Percentiles rank a stretch among this genome's conserved stretches.
Evolutionary conservation across 23 tunicate genomes (phyloP).

Genomic region (Styela clava): DNA sequence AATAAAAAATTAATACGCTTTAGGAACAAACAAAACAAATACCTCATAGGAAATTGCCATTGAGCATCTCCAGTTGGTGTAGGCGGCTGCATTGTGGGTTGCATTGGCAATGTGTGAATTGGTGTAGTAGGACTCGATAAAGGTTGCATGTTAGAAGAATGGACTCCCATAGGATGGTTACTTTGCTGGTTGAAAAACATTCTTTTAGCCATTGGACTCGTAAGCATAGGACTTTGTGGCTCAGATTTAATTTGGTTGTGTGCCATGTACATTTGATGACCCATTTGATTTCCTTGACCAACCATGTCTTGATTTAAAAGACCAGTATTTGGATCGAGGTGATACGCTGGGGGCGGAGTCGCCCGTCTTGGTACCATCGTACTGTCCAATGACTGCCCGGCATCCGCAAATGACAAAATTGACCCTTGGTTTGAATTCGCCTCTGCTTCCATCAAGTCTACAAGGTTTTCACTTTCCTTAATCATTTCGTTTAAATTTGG

Average conservation of each 20-base stretch:
- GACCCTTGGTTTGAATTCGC: conserved; percentile 17
- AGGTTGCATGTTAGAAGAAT: not conserved
- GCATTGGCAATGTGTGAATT: conserved; percentile 16
- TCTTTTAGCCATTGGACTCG: conserved; percentile 26
- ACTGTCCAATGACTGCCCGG: not conserved
- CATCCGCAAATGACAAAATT: conserved; percentile 2
- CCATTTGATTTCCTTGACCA: not conserved
- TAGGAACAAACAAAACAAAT: no score
- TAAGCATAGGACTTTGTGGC: conserved; percentile 28
- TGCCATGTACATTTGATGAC: conserved; percentile 7
- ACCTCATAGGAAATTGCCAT: conserved; percentile 33
- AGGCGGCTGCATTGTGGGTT: conserved; percentile 15
- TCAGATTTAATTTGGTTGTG: conserved; percentile 14
- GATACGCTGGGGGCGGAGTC: conserved; percentile 89
- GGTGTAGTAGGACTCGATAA: conserved; percentile 26
- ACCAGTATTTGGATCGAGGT: conserved; percentile 18
- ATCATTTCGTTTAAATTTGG: conserved; percentile 18
- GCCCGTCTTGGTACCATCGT: conserved; percentile 15
- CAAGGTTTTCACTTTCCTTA: conserved; percentile 26
- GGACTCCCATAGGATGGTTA: conserved; percentile 9
- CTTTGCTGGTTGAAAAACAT: conserved; percentile 15
- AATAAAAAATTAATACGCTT: no score
- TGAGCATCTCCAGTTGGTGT: conserved; percentile 20
- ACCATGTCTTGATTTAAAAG: not conserved
- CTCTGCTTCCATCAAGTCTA: conserved; percentile 17